Conservation (phyloP, 2,888 invertebrate species). For the Adela reaumurella region DNA sequence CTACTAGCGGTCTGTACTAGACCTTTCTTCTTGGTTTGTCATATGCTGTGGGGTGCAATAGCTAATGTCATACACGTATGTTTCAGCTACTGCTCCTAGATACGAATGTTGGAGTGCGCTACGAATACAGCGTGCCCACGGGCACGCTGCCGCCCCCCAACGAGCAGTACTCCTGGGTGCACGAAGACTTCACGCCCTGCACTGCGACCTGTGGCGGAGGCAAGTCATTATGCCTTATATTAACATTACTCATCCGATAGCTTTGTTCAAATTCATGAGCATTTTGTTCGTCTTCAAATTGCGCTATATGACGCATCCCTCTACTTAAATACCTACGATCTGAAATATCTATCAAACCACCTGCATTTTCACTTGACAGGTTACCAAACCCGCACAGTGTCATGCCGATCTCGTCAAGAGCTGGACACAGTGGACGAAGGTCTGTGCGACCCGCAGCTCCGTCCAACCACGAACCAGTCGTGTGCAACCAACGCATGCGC, state of each 20-base stretch:
- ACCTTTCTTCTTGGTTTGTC: no score
- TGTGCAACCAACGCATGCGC: conserved; percentile 78
- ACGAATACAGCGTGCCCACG: conserved; percentile 86
- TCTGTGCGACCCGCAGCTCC: conserved; percentile 74
- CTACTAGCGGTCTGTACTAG: no score
- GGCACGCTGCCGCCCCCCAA: conserved; percentile 61
- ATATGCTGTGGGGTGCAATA: no score
- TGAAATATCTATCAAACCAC: no score
- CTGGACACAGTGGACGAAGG: conserved; percentile 67
- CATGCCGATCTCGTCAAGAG: conserved; percentile 73
- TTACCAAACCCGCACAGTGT: conserved; percentile 70
- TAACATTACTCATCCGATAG: no score
- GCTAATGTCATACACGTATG: no score
- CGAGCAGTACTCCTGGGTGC: conserved; percentile 78
- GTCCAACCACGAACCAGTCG: conserved; percentile 66
- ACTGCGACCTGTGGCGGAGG: conserved; percentile 90
- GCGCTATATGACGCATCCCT: not conserved
- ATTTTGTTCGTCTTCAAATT: not conserved
- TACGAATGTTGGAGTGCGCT: conserved; percentile 77
- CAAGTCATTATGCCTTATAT: no score
- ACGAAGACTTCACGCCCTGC: conserved; percentile 75
- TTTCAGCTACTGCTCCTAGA: conserved; percentile 82
- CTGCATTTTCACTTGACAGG: no score
- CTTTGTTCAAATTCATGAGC: not conserved
- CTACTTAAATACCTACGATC: no score